A percentile compares a stretch with the other conserved stretches of the same genome.
Evolutionary conservation across 2,888 invertebrate species (phyloP).

Genomic region (Ennomos erosarius): DNA sequence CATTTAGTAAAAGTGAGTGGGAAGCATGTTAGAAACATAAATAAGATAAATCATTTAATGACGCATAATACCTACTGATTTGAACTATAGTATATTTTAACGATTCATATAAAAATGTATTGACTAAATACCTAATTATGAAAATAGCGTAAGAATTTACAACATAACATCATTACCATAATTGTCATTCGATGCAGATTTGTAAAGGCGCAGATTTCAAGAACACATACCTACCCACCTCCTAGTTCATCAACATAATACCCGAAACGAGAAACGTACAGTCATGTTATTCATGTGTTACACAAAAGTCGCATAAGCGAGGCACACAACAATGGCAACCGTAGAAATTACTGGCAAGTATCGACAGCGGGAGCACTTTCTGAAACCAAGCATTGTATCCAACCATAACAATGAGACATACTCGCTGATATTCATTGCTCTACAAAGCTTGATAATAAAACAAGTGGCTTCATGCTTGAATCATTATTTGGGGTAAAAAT

Average conservation of each 20-base stretch:
- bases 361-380: slow-evolving; percentile 61
- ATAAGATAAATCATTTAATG: not conserved
- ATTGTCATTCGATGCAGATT: slow-evolving; percentile 23
- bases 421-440: slow-evolving; percentile 41
- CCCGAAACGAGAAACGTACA: slow-evolving; percentile 49
- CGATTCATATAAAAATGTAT: not conserved
- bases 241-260: slow-evolving; percentile 38
- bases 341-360: slow-evolving; percentile 63
- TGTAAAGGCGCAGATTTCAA: slow-evolving; percentile 12
- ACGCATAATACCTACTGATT: not conserved
- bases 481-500: slow-evolving; percentile 25
- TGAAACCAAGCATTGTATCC: slow-evolving; percentile 56
- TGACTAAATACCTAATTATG: slow-evolving; percentile 1
- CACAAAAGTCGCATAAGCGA: slow-evolving; percentile 59
- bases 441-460: slow-evolving; percentile 12
- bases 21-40: slow-evolving; percentile 8
- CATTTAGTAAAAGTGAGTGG: slow-evolving; percentile 18
- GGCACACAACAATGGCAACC: slow-evolving; percentile 58
- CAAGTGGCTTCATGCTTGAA: slow-evolving; percentile 5
- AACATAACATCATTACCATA: slow-evolving; percentile 19
- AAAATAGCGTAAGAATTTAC: slow-evolving; percentile 10
- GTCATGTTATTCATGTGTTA: slow-evolving; percentile 57
- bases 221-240: too few relatives aligned
- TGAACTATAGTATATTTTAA: not conserved
- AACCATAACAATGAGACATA: slow-evolving; percentile 53